phyloP scores from a whole-genome alignment of 1,140 invertebrate genomes.

The Polypedilum pembai region DNA sequence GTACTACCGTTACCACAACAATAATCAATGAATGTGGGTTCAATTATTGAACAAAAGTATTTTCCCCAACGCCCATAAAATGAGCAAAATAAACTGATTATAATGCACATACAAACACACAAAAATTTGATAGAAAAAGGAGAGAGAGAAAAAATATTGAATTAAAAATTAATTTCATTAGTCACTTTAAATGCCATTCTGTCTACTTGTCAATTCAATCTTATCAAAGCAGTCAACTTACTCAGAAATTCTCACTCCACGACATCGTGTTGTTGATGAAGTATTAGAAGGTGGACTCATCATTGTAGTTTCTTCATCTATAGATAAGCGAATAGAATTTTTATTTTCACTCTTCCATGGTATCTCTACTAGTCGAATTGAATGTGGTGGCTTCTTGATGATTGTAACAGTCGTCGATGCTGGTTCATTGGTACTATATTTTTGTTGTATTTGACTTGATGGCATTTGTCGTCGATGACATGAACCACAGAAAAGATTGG shows the following conservation, averaged over 20 bases:
- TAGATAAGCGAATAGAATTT: conserved; percentile 36
- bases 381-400: conserved; percentile 55
- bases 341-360: conserved; percentile 46
- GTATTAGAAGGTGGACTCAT: conserved; percentile 44
- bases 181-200: conserved; percentile 11
- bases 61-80: conserved; percentile 37
- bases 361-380: conserved; percentile 71
- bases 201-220: background rate
- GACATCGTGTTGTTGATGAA: conserved; percentile 40
- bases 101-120: background rate
- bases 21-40: conserved; percentile 39
- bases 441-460: conserved; percentile 20
- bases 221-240: conserved; percentile 42
- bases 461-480: conserved; percentile 57
- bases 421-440: conserved; percentile 21
- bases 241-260: conserved; percentile 54
- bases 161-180: background rate
- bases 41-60: conserved; percentile 40
- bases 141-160: background rate
- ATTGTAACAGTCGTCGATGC: background rate
- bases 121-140: background rate
- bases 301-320: conserved; percentile 49
- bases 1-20: conserved; percentile 39
- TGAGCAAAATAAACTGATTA: background rate
- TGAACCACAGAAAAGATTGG: conserved; percentile 71